Evolutionary conservation across 53 echinoderm and acorn worm genomes (phyloP), one percentile per base, ranked within the genome.

Genomic region (Arbacia lixula): DNA sequence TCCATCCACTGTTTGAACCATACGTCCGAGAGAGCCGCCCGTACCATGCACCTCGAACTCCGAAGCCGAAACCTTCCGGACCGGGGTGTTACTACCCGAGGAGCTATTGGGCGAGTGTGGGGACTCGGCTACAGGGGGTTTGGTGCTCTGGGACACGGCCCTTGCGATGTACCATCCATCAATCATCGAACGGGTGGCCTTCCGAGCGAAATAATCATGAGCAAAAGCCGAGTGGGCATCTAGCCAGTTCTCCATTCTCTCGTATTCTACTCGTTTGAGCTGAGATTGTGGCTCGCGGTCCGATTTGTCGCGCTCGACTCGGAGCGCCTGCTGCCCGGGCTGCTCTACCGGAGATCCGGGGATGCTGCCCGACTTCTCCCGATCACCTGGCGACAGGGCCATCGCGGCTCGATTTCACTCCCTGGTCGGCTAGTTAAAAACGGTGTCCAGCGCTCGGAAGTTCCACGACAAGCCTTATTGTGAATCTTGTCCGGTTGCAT

Each of bases 181-280:
- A 25, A 97, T 97, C 97, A 97, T 97, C 36, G 89, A 91, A 3
- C 97, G 85, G 21, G 97, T 97, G 26, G 97, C 97, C 58, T 97
- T 97, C 12, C 97, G 90, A n/a, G 97, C 97, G 67, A 97, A 97
- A 76, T 97, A 97, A 72, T 94, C 97, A 65, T 97, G 97, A 36
- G 94, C 84, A 53, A 97, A 97, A 49, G 94, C 94, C 3, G 94
- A 90, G 55, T 97, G 97, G 16, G 92, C 54, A 68, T 97, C 97
- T 14, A 97, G 85, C 97, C 97, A 97, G 32, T 79, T 64, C 80
- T 97, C 97, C 89, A 97, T 97, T 31, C 69, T 84, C 41, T 92
- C 94, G 46, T 87, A 97, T 60, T 94, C 89, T 17, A 64, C 85
- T 60, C 58, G 36, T 17, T 57, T 54, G 36, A 56, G 37, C 12